Conservation (phyloP, 2,797 vertebrate genomes). For the Nyctibius grandis region DNA sequence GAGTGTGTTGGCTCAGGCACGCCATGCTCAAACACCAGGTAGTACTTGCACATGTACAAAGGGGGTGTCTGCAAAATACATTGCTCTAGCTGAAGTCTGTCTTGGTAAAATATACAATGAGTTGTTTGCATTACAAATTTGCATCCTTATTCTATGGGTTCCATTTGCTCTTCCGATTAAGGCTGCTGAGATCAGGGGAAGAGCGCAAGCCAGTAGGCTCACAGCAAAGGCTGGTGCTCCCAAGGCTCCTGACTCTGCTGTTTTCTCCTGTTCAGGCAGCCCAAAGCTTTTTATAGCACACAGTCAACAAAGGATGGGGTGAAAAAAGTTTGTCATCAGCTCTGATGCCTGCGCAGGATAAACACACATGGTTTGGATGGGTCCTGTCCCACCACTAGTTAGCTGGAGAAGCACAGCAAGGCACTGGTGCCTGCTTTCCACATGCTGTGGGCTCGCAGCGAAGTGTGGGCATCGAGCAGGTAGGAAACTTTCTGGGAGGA, state of each 20-base stretch:
- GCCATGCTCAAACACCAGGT: neutral
- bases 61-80: neutral
- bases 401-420: neutral
- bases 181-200: neutral
- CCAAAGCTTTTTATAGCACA: neutral
- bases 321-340: neutral
- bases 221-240: neutral
- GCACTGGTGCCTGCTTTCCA: neutral
- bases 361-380: neutral
- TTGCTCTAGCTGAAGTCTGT: neutral
- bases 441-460: neutral
- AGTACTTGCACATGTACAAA: no score
- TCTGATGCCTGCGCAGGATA: neutral
- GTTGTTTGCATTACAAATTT: neutral
- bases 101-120: neutral
- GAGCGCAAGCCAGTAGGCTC: neutral
- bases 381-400: neutral
- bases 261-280: neutral
- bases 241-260: neutral
- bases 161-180: neutral
- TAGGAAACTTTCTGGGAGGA: neutral
- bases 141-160: neutral
- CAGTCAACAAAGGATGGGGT: accelerated
- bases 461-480: neutral
- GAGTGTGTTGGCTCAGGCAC: neutral